Percentiles rank a stretch among this genome's conserved stretches.
Evolutionary conservation across 2,113 vertebrate species (phyloP).

Genomic region (Rhegmatorhina hoffmannsi): DNA sequence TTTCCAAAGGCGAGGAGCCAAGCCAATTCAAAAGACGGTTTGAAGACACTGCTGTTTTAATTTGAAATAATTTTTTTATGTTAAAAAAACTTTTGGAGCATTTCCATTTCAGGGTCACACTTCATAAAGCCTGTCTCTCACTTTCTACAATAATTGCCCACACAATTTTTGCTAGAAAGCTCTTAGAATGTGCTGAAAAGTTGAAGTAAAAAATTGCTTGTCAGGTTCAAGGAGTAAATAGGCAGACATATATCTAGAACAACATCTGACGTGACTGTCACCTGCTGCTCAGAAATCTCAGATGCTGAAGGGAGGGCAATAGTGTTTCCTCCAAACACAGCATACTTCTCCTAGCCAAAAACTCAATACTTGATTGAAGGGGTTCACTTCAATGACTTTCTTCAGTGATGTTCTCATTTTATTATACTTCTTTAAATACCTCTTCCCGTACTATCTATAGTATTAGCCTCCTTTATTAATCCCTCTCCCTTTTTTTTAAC

Average conservation of each 20-base stretch:
- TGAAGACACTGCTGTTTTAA: background rate
- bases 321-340: background rate
- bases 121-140: background rate
- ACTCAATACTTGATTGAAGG: background rate
- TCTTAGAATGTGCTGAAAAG: background rate
- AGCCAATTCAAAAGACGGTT: background rate
- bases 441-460: background rate
- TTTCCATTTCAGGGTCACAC: background rate
- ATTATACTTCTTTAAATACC: background rate
- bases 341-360: background rate
- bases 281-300: background rate
- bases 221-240: background rate
- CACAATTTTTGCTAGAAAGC: background rate
- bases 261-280: background rate
- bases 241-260: background rate
- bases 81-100: background rate
- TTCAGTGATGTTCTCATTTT: background rate
- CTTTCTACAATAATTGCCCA: background rate
- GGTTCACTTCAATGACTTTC: background rate
- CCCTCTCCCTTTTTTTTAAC: accelerated
- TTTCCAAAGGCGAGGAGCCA: background rate
- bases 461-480: background rate
- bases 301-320: background rate
- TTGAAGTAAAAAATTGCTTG: background rate
- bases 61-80: background rate